Base-by-base conservation (phyloP, 1,140 invertebrate genomes). In the Radopholus similis region DNA sequence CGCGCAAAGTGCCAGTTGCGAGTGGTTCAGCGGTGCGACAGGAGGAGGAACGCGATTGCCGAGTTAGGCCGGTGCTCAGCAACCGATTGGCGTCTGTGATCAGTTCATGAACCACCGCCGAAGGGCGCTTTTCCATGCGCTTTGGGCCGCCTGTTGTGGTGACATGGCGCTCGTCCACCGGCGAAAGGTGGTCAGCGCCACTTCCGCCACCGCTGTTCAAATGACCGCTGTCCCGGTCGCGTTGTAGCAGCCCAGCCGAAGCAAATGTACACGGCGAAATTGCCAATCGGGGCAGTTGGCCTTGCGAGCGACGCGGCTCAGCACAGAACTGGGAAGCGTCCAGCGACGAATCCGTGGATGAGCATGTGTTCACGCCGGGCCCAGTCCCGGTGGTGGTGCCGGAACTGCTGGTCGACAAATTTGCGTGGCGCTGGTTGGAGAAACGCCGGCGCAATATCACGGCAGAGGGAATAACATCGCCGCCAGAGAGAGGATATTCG, bases 321-420 rank as follows among this genome's bases (percentile, higher is more conserved):
- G 38, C 69, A 38, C 57, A 40, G 28, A 40, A 37, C 28, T 32
- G 30, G 40, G 69, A 51, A n/a, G 76, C 80, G 57, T 82, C 79
- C 53, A 81, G 72, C 9, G 71, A 75, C 5, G 77, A 80, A 53
- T 81, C 79, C 4, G 79, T 81, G 0, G 79, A 81, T 13, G 78
- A 81, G 30, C 71, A 66, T n/a, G 63, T 65, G 5, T 42, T 32
- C 4, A 34, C 58, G 15, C 58, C 58, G 9, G 58, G 21, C 23
- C 18, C 5, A 4, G 78, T 81, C 21, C 79, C 80, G 42, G 30
- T 15, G 21, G 40, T 62, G 34, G 58, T 62, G 28, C 58, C 58
- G 5, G 47, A 51, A 49, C 76, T 77, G 15, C 67, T 73, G 21
- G 63, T 71, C 9, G 79, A 81, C 11, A 80, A 56, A 68, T 83